Evolutionary conservation across 2,888 invertebrate genomes (phyloP).

Genomic region (Leptothorax acervorum): DNA sequence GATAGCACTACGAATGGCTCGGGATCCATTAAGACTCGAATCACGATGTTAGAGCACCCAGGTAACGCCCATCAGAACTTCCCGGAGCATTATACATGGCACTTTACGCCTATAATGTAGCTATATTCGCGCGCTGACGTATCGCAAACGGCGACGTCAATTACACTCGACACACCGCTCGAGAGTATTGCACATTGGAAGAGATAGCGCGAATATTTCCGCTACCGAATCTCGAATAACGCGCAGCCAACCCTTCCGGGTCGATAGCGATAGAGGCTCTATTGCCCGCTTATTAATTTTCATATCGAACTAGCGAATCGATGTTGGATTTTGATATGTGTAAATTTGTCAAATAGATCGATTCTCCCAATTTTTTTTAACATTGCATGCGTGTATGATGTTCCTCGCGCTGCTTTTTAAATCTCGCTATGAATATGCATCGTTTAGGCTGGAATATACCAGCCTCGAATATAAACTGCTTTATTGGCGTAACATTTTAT

Average conservation of each 20-base stretch:
- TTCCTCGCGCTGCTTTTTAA: neutral
- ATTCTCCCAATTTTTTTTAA: neutral
- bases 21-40: conserved; percentile 62
- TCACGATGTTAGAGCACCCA: conserved; percentile 45
- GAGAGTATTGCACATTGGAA: conserved; percentile 2
- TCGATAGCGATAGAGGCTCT: neutral
- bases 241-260: neutral
- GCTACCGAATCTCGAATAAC: neutral
- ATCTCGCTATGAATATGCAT: conserved; percentile 19
- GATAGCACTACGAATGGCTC: conserved; percentile 49
- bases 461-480: neutral
- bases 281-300: conserved; percentile 2
- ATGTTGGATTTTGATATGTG: neutral
- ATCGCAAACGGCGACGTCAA: conserved; percentile 46
- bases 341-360: neutral
- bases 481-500: neutral
- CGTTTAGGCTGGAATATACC: neutral
- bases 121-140: conserved; percentile 33
- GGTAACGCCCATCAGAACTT: conserved; percentile 44
- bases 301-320: neutral
- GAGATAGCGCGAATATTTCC: conserved; percentile 25
- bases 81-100: conserved; percentile 44
- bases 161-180: conserved; percentile 38
- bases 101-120: conserved; percentile 48
- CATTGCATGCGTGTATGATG: neutral